Evolutionary conservation across 2,888 invertebrate species (phyloP).

Genomic region (Vandiemenella viatica): DNA sequence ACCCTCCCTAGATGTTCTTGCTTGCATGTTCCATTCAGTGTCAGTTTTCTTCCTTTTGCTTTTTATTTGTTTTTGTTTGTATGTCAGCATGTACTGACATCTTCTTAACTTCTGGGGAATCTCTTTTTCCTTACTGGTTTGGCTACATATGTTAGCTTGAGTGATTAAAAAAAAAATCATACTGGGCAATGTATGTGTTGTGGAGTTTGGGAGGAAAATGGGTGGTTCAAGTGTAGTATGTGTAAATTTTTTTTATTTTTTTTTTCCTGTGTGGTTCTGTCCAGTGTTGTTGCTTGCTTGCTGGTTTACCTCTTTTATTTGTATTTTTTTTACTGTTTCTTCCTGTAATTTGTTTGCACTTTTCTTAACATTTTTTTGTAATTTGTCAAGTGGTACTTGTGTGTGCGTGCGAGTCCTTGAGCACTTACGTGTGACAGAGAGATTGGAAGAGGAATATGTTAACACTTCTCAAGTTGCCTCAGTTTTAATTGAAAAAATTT

Average conservation of each 20-base stretch:
- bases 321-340: slow-evolving; percentile 2
- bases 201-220: not conserved
- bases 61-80: slow-evolving; percentile 5
- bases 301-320: slow-evolving; percentile 10
- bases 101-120: not conserved
- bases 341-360: slow-evolving; percentile 7
- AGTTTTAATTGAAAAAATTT: no score
- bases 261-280: slow-evolving; percentile 9
- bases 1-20: slow-evolving; percentile 1
- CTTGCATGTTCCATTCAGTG: slow-evolving; percentile 1
- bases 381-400: not conserved
- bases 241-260: slow-evolving; percentile 5
- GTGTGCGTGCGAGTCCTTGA: no score
- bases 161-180: no score
- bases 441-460: no score
- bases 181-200: not conserved
- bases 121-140: not conserved
- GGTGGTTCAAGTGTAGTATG: not conserved
- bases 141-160: not conserved
- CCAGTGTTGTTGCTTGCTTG: slow-evolving; percentile 8
- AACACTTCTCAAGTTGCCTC: no score
- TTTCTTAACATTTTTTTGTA: not conserved
- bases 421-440: no score
- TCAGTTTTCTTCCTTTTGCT: slow-evolving; percentile 6
- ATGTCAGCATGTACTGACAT: not conserved